Evolutionary conservation across 2,888 invertebrate species (phyloP), one percentile per base, ranked within the genome.

Genomic region (Bombylius major): DNA sequence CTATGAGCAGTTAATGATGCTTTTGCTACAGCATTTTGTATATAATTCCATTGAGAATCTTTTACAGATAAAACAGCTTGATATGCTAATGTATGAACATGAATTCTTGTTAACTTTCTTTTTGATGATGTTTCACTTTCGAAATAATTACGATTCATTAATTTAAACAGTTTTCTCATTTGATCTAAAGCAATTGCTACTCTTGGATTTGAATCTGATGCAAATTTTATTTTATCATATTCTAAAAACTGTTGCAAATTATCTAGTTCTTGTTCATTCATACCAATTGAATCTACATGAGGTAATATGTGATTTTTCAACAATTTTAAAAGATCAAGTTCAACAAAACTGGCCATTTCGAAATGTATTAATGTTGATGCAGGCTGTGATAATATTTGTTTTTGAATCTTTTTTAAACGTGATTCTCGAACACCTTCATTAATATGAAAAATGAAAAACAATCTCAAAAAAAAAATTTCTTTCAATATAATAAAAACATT

Each of bases 231-330:
- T 64, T 84, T 82, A 4, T 86, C 87, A 65, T 81, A 77, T 58
- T 81, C 78, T 53, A 89, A 71, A 5, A 87, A 79, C 68, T 83
- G 84, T 58, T 82, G 78, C 9, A 91, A 71, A 73, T 89, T 91
- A 0, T 86, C 82, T 54, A 90, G 74, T 72, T 91, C 91, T 72
- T 91, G 90, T 67, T 91, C 91, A 66, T 91, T 91, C 89, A 90
- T 89, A 5, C 91, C 91, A 5, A 90, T 76, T 1, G 90, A 90
- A 68, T 91, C 88, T 0, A 86, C 80, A 66, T 80, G 83, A 0
- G 87, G 86, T 59, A 90, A 75, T 0, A 91, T 79, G 62, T 80
- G 77, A 5, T 82, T 77, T 1, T 81, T 78, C 1, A 91, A 71
- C 50, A 86, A 82, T 55, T 78, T 74, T 11, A 91, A 70, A 11